These are phyloP conservation scores for Corythaixoides concolor DNA, from an alignment of 2,113 vertebrate genomes.

Conservation along the genomic window DNA sequence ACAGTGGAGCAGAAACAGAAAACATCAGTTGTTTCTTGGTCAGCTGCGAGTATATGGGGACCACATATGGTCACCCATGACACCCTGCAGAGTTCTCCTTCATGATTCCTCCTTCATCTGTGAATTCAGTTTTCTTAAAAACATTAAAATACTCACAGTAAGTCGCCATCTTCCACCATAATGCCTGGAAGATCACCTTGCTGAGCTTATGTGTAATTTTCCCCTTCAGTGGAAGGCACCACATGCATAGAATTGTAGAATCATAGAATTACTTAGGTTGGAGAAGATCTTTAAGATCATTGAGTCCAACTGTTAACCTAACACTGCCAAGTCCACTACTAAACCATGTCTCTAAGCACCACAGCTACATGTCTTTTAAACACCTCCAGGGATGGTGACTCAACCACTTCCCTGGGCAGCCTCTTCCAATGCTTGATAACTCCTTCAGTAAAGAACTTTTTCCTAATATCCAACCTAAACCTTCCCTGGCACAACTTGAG, in stretches of 20 bases:
- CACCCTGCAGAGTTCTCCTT: background rate
- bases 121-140: background rate
- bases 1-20: background rate
- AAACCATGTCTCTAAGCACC: background rate
- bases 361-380: background rate
- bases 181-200: background rate
- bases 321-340: background rate
- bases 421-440: background rate
- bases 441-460: background rate
- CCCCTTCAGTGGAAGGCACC: background rate
- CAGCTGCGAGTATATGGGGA: background rate
- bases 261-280: background rate
- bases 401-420: background rate
- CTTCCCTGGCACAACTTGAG: fast-evolving
- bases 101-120: background rate
- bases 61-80: background rate
- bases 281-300: background rate
- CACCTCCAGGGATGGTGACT: background rate
- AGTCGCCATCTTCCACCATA: background rate
- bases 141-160: background rate
- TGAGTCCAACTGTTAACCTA: background rate
- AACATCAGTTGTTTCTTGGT: background rate
- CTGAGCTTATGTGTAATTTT: background rate
- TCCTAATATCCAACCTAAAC: background rate
- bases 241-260: background rate